A percentile compares a stretch with the other conserved stretches of the same genome.
These are phyloP conservation scores for Nesometra sesokonis DNA, from an alignment of 35 echinoderm and acorn worm genomes.

Conservation along the genomic window DNA sequence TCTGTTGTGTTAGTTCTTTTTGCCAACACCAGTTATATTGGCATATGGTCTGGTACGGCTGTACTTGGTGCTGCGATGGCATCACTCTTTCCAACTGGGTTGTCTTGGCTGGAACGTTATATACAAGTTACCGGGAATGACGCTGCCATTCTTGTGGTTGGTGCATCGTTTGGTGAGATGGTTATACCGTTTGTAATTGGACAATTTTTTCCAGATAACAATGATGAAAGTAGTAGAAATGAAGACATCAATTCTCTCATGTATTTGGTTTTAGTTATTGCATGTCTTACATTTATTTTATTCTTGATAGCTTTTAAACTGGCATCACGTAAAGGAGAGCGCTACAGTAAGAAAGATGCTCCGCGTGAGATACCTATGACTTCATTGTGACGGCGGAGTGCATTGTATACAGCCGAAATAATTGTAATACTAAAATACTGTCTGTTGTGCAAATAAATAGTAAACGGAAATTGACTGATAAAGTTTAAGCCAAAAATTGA, in stretches of 20 bases:
- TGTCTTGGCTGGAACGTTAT: constrained; percentile 78
- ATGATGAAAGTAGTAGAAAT: neutral
- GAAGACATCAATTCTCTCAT: neutral
- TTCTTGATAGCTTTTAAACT: neutral
- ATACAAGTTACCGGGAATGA: constrained; percentile 47
- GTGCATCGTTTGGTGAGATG: constrained; percentile 74
- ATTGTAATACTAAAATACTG: too few relatives aligned
- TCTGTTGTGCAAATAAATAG: too few relatives aligned
- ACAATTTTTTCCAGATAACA: neutral
- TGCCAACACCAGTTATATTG: neutral
- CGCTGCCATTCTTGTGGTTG: constrained; percentile 50
- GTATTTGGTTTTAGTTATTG: neutral
- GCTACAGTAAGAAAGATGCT: neutral
- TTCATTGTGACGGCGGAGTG: too few relatives aligned
- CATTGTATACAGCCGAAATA: too few relatives aligned
- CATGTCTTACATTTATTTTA: neutral
- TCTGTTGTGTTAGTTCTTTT: constrained; percentile 20
- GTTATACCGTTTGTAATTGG: constrained; percentile 46
- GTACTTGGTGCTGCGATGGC: constrained; percentile 62
- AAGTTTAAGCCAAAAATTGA: too few relatives aligned
- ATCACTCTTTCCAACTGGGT: constrained; percentile 74
- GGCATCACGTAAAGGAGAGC: neutral
- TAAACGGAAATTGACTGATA: too few relatives aligned
- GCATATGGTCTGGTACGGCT: constrained; percentile 59
- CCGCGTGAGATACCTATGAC: too few relatives aligned